Evolutionary conservation across 2,888 invertebrate genomes (phyloP).

Genomic region (Brenthis ino): DNA sequence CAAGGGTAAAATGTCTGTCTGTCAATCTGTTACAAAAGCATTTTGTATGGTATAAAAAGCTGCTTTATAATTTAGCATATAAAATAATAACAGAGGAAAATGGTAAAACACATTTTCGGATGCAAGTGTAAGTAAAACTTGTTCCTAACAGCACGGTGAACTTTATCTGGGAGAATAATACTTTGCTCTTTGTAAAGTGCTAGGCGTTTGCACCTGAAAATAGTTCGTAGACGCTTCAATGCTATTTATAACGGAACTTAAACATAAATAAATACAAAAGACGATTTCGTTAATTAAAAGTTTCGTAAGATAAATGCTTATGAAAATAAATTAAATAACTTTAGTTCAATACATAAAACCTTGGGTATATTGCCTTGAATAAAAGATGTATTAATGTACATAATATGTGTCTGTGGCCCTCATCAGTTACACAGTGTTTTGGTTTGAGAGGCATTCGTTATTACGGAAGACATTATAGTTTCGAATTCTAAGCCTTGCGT

Average conservation of each 20-base stretch:
- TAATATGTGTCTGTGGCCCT: too few relatives aligned
- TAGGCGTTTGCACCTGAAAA: conserved; percentile 42
- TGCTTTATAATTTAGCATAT: not conserved
- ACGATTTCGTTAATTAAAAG: conserved; percentile 19
- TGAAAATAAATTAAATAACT: not conserved
- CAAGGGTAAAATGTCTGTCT: too few relatives aligned
- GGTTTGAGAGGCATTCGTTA: too few relatives aligned
- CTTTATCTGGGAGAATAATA: conserved; percentile 42
- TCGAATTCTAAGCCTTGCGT: too few relatives aligned
- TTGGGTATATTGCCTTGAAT: too few relatives aligned
- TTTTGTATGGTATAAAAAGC: not conserved
- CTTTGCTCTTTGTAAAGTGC: conserved; percentile 46
- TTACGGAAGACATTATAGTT: too few relatives aligned
- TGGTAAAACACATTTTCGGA: conserved; percentile 25
- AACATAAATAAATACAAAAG: conserved; percentile 19
- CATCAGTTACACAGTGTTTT: too few relatives aligned
- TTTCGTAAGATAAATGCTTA: not conserved
- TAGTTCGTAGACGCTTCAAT: conserved; percentile 17
- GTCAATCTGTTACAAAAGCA: not conserved
- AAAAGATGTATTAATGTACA: too few relatives aligned
- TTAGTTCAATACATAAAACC: too few relatives aligned
- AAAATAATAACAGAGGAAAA: conserved; percentile 17
- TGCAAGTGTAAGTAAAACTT: conserved; percentile 31
- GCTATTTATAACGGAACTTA: conserved; percentile 22
- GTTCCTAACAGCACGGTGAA: conserved; percentile 42